Conservation (phyloP, 1,140 invertebrate genomes). For the Micrasema minimum region DNA sequence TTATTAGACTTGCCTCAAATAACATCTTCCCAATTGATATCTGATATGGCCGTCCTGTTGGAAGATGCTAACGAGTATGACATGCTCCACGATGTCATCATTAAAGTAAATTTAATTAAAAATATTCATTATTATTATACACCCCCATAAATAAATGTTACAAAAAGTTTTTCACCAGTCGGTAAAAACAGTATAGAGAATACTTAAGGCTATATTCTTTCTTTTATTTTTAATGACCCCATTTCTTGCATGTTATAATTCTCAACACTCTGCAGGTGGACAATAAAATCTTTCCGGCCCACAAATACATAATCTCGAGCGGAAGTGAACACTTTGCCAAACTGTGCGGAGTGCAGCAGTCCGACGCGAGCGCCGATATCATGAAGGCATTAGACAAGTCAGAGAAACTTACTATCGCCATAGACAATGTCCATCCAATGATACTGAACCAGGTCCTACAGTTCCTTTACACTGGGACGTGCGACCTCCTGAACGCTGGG, state of each 20-base stretch:
- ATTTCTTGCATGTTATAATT: too few species aligned
- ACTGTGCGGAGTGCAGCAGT: conserved; percentile 57
- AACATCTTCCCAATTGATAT: conserved; percentile 60
- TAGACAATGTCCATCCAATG: conserved; percentile 68
- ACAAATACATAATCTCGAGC: conserved; percentile 77
- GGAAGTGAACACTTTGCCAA: conserved; percentile 66
- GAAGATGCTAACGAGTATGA: conserved; percentile 70
- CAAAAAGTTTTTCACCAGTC: too few species aligned
- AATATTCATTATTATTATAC: conserved; percentile 1
- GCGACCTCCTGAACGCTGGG: conserved; percentile 69
- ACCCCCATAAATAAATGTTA: too few species aligned
- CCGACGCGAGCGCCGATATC: conserved; percentile 35
- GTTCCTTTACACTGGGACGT: conserved; percentile 76
- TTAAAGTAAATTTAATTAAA: conserved; percentile 62
- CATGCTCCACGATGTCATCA: conserved; percentile 74
- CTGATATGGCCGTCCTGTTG: conserved; percentile 69
- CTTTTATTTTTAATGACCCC: too few species aligned
- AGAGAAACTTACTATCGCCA: conserved; percentile 57
- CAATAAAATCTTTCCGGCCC: conserved; percentile 68
- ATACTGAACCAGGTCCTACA: conserved; percentile 74
- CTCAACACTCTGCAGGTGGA: conserved; percentile 63
- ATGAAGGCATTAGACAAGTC: conserved; percentile 38
- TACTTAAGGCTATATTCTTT: too few species aligned
- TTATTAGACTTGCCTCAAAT: conserved; percentile 64
- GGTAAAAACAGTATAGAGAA: too few species aligned